Evolutionary conservation across 1,140 invertebrate genomes (phyloP).

Genomic region (Drosophila murphyi): DNA sequence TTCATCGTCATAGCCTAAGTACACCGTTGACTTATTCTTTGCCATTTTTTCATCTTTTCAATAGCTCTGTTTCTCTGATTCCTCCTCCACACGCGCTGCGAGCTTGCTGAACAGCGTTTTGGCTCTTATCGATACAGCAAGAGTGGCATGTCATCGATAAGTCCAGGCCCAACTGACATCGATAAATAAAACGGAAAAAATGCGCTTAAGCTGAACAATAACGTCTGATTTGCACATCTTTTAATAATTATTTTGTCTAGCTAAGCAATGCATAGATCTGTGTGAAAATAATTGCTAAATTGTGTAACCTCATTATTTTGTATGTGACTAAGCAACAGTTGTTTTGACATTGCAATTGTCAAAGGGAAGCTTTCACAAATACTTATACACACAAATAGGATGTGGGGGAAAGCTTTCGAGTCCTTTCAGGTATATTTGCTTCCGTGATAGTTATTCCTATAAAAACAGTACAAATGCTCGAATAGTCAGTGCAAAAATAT

Average conservation of each 20-base stretch:
- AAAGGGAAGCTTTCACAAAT: conserved; percentile 54
- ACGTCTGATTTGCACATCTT: no score
- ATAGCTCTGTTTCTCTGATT: neutral
- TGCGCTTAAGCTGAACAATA: neutral
- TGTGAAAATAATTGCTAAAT: neutral
- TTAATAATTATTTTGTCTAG: neutral
- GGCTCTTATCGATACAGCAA: conserved; percentile 15
- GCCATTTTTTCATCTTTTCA: conserved; percentile 84
- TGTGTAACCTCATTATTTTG: neutral
- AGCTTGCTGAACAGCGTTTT: conserved; percentile 2
- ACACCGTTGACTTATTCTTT: conserved; percentile 85
- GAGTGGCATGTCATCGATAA: conserved; percentile 9
- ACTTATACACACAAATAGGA: conserved; percentile 47
- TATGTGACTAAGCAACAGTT: conserved; percentile 45
- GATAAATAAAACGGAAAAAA: conserved; percentile 23
- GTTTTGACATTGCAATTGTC: conserved; percentile 44
- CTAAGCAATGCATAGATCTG: neutral
- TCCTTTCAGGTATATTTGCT: conserved; percentile 44
- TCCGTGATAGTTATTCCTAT: conserved; percentile 19
- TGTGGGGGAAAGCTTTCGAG: conserved; percentile 43
- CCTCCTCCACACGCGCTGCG: conserved; percentile 2
- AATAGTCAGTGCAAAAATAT: conserved; percentile 22
- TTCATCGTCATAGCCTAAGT: conserved; percentile 90
- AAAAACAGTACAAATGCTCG: conserved; percentile 33
- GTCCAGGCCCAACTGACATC: neutral